Evolutionary conservation across 2,797 vertebrate genomes (phyloP).

Genomic region (Sebastiscus albofasciatus): DNA sequence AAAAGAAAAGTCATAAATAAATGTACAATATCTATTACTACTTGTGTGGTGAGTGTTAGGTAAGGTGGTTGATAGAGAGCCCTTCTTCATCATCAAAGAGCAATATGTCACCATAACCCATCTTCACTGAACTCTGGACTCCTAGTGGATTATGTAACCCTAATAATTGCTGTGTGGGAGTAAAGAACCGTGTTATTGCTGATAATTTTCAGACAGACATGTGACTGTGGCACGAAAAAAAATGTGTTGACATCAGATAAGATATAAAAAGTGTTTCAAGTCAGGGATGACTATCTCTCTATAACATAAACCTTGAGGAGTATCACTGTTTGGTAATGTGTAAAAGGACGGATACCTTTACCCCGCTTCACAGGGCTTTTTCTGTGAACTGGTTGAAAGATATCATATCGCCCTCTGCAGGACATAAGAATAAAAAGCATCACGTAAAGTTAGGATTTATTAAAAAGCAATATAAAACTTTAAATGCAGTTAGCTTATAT

Average conservation of each 20-base stretch:
- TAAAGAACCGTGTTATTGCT: neutral
- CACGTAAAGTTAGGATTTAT: constrained; percentile 60
- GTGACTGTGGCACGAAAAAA: neutral
- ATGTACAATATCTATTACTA: neutral
- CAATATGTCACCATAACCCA: neutral
- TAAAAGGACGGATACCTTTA: neutral
- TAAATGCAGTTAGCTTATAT: constrained; percentile 34
- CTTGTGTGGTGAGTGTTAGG: neutral
- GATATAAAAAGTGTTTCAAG: neutral
- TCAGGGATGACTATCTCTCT: neutral
- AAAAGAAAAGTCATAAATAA: neutral
- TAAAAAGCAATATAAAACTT: constrained; percentile 56
- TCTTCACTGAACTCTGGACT: constrained; percentile 61
- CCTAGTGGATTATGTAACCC: constrained; percentile 24
- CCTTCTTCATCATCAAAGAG: neutral
- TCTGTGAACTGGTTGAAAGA: neutral
- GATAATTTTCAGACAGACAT: neutral
- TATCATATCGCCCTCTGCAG: constrained; percentile 20
- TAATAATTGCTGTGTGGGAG: neutral
- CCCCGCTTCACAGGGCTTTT: neutral
- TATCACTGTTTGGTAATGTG: neutral
- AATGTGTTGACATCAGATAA: constrained; percentile 11
- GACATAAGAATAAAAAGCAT: constrained; percentile 6
- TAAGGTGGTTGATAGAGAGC: neutral
- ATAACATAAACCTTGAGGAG: neutral